Percentiles rank a stretch among this genome's conserved stretches.
Evolutionary conservation across 1,140 invertebrate genomes (phyloP).

Genomic region (Drosophila gunungcola): DNA sequence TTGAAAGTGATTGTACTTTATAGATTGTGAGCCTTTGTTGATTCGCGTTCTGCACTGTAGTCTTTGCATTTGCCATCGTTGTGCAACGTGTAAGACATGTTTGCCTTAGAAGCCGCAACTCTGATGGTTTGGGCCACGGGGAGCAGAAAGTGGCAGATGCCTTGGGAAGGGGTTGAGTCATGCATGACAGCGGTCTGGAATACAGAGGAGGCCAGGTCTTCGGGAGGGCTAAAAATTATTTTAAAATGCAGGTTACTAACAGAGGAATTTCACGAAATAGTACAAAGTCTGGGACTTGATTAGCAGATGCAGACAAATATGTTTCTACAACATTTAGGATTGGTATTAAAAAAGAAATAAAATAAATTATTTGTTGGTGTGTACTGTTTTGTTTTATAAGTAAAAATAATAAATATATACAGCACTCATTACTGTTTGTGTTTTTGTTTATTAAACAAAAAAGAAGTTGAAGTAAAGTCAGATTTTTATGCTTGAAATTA

Average conservation of each 20-base stretch:
- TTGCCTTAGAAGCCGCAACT: constrained; percentile 44
- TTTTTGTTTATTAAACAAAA: too few species aligned
- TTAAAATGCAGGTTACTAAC: neutral
- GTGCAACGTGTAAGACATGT: constrained; percentile 52
- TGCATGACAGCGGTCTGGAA: constrained; percentile 23
- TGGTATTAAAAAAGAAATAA: too few species aligned
- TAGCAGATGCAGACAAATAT: too few species aligned
- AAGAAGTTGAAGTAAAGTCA: too few species aligned
- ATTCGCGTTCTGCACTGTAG: constrained; percentile 24
- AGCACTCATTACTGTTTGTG: too few species aligned
- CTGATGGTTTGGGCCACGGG: constrained; percentile 18
- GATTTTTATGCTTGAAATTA: too few species aligned
- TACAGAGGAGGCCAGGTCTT: constrained; percentile 7
- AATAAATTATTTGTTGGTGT: too few species aligned
- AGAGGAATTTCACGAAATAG: neutral
- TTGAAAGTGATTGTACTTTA: constrained; percentile 72
- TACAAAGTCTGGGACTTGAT: too few species aligned
- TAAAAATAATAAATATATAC: too few species aligned
- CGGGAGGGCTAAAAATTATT: neutral
- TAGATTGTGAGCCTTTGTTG: constrained; percentile 63
- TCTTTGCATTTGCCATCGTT: constrained; percentile 13
- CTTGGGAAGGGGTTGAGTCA: constrained; percentile 18
- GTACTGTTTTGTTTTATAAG: too few species aligned
- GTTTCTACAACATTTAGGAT: too few species aligned
- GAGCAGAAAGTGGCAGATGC: constrained; percentile 11